Evolutionary conservation across 2,888 invertebrate genomes (phyloP).

Genomic region (Spatulosminthurus flaviceps): DNA sequence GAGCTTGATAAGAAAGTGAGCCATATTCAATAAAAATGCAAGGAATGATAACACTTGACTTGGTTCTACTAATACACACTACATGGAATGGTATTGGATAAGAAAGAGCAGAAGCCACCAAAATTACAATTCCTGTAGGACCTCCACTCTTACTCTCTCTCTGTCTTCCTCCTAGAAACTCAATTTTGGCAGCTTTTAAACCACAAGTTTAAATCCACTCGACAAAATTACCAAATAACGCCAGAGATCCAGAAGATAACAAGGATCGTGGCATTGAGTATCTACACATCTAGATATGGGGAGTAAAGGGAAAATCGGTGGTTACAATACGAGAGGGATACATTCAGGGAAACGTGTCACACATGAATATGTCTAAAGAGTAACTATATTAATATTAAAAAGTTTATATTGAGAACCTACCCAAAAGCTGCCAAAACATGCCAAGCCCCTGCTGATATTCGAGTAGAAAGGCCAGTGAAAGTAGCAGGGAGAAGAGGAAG

Average conservation of each 20-base stretch:
- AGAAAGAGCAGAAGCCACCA: neutral
- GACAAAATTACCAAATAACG: neutral
- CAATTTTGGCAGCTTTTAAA: neutral
- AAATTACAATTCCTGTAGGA: neutral
- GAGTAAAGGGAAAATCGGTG: too few relatives aligned
- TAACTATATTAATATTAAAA: conserved; percentile 14
- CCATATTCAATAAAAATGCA: conserved; percentile 5
- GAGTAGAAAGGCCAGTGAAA: neutral
- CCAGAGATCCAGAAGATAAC: too few relatives aligned
- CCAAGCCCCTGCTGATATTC: neutral
- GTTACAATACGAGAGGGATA: neutral
- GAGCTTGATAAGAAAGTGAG: neutral
- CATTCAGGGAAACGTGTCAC: neutral
- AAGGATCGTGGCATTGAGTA: too few relatives aligned
- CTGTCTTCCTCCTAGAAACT: neutral
- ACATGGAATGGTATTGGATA: neutral
- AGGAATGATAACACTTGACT: neutral
- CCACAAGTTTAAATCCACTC: neutral
- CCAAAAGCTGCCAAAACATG: conserved; percentile 9
- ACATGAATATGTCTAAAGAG: neutral
- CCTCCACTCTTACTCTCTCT: too few relatives aligned
- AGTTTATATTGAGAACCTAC: neutral
- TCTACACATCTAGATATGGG: too few relatives aligned
- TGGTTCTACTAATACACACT: neutral
- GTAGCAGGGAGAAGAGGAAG: neutral